Percentiles rank a stretch among this genome's conserved stretches.
phyloP scores from a whole-genome alignment of 2,797 vertebrate species.

The Syncerus caffer region DNA sequence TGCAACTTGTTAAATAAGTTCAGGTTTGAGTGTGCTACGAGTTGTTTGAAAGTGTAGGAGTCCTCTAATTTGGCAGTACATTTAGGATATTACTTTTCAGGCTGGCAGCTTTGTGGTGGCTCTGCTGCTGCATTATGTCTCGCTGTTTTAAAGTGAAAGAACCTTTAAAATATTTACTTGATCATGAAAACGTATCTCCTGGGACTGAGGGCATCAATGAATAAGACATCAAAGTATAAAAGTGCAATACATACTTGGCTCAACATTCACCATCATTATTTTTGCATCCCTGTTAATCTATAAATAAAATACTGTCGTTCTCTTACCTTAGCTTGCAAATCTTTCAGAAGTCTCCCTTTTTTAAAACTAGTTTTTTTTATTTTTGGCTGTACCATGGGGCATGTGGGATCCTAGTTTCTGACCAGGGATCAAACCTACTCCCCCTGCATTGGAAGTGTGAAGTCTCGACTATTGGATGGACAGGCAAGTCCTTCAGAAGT shows the following conservation, averaged over 20 bases:
- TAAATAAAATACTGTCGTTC: not conserved
- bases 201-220: not conserved
- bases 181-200: slow-evolving; percentile 25
- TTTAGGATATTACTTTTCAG: slow-evolving; percentile 7
- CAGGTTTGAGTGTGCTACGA: not conserved
- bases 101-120: not conserved
- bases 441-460: not conserved
- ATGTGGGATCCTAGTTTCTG: not conserved
- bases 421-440: not conserved
- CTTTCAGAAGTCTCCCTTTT: not conserved
- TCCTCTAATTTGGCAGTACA: not conserved
- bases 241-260: not conserved
- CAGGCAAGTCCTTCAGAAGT: not conserved
- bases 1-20: not conserved
- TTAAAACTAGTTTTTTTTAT: not conserved
- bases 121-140: not conserved
- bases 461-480: not conserved
- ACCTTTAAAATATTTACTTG: slow-evolving; percentile 58
- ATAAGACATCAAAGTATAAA: slow-evolving; percentile 11
- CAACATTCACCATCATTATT: not conserved
- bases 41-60: not conserved
- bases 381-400: not conserved
- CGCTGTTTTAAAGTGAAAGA: slow-evolving; percentile 34
- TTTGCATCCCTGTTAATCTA: not conserved
- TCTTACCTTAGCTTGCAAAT: not conserved